A percentile compares a stretch with the other conserved stretches of the same genome.
These are phyloP conservation scores for Meandrina meandrites DNA, from an alignment of 92 coral and sea anemone genomes.

Conservation along the genomic window DNA sequence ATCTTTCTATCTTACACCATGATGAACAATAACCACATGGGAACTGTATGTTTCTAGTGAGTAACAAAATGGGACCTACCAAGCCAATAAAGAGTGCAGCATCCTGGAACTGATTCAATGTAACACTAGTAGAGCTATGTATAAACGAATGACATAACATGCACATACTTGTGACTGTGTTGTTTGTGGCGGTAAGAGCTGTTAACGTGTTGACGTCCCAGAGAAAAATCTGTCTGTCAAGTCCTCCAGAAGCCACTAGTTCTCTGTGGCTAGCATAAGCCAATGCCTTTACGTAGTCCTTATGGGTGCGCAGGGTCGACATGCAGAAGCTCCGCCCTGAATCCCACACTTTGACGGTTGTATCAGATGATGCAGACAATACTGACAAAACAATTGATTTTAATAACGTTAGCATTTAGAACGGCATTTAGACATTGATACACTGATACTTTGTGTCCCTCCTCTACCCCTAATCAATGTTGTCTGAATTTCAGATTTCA, in stretches of 20 bases:
- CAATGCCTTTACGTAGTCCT: constrained; percentile 92
- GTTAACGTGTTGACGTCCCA: constrained; percentile 98
- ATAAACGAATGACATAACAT: too few species aligned
- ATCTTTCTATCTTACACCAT: too few species aligned
- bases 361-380: constrained; percentile 95
- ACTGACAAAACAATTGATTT: constrained; percentile 40
- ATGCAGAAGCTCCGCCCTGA: constrained; percentile 86
- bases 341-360: constrained; percentile 97
- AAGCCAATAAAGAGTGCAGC: too few species aligned
- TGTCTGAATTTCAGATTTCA: too few species aligned
- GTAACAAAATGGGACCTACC: too few species aligned
- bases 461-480: too few species aligned
- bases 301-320: constrained; percentile 95
- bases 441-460: too few species aligned
- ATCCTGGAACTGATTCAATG: too few species aligned
- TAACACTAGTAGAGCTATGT: too few species aligned
- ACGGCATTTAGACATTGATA: too few species aligned
- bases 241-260: constrained; percentile 94
- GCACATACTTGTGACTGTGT: constrained; percentile 94
- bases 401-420: not conserved
- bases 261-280: constrained; percentile 92
- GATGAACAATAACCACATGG: too few species aligned
- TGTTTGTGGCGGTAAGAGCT: constrained; percentile 93
- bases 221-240: constrained; percentile 91
- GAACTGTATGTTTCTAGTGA: too few species aligned